These are phyloP conservation scores for Lepilemur septentrionalis DNA, from an alignment of 2,797 vertebrate genomes.

Conservation along the genomic window DNA sequence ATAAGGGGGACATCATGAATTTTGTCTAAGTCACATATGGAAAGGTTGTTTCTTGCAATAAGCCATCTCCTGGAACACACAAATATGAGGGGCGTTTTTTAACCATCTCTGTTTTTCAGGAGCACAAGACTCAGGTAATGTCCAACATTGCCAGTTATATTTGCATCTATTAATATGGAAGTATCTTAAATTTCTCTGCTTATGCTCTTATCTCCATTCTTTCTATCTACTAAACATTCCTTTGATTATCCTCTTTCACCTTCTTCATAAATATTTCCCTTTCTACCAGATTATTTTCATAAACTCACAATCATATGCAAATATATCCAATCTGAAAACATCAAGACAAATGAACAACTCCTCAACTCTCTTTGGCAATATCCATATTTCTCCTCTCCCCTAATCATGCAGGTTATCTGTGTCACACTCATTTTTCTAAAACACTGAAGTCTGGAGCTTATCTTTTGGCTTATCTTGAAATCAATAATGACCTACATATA, in stretches of 20 bases:
- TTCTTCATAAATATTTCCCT: not conserved
- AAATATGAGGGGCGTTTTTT: not conserved
- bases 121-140: not conserved
- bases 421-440: not conserved
- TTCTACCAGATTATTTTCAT: not conserved
- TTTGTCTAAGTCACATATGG: not conserved
- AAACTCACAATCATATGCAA: not conserved
- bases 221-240: not conserved
- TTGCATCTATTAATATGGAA: not conserved
- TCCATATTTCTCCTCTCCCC: not conserved
- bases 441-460: not conserved
- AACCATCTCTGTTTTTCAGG: not conserved
- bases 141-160: not conserved
- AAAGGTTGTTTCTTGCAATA: not conserved
- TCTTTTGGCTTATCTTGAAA: not conserved
- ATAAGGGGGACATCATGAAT: not conserved
- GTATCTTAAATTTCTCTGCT: not conserved
- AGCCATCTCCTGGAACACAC: not conserved
- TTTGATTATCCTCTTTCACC: not conserved
- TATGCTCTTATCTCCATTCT: not conserved
- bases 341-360: not conserved
- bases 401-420: fast-evolving
- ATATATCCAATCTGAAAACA: not conserved
- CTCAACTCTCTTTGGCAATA: not conserved
- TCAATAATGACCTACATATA: not conserved